phyloP scores from a whole-genome alignment of 2,797 vertebrate species.

The Pteronotus mesoamericanus region DNA sequence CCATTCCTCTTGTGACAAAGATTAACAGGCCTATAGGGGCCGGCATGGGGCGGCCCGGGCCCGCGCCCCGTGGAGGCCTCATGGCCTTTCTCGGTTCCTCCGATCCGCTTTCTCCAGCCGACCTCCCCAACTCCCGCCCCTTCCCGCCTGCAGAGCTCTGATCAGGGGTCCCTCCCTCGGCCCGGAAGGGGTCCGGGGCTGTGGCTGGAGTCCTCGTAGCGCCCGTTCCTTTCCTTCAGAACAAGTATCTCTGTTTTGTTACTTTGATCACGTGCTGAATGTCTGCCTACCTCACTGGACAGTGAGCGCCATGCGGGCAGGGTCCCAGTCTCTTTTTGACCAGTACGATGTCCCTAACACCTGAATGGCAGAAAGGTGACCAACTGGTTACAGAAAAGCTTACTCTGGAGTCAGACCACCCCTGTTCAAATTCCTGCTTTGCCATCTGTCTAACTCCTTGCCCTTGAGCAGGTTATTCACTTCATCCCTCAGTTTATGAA shows the following conservation, averaged over 20 bases:
- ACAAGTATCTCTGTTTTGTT: not conserved
- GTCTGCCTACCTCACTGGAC: not conserved
- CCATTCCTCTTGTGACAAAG: not conserved
- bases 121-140: not conserved
- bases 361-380: not conserved
- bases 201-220: no score
- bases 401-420: not conserved
- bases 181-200: not conserved
- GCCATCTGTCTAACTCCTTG: not conserved
- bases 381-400: not conserved
- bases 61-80: not conserved
- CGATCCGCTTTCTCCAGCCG: not conserved
- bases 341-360: no score
- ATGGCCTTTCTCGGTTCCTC: not conserved
- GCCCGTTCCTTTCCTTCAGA: not conserved
- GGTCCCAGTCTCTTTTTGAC: accelerated
- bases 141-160: not conserved
- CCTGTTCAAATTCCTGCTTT: no score
- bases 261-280: not conserved
- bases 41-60: not conserved
- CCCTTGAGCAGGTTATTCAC: not conserved
- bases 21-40: not conserved
- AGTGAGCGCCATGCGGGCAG: not conserved
- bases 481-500: not conserved
- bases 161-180: not conserved